Conservation (phyloP, 2,797 vertebrate genomes). For the Clarias fuscus region DNA sequence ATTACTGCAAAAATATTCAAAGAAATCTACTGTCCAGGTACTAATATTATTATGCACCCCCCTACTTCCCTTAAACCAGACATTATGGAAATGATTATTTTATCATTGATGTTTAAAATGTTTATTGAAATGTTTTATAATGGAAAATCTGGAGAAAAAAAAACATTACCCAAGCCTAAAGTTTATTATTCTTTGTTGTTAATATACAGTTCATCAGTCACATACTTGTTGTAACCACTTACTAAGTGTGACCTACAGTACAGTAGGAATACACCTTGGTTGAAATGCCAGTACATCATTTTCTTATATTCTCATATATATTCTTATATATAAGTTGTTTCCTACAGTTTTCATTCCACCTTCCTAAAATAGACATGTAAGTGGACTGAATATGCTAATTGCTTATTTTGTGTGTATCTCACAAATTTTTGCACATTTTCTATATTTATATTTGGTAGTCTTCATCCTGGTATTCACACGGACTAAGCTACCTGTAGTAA, state of each 20-base stretch:
- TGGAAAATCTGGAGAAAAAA: background rate
- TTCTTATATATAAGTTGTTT: no score
- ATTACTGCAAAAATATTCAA: background rate
- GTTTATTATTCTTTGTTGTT: background rate
- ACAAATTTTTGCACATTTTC: background rate
- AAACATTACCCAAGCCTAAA: background rate
- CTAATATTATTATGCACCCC: background rate
- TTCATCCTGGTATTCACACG: slow-evolving; percentile 2
- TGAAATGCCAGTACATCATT: background rate
- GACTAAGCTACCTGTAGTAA: background rate
- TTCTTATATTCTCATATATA: no score
- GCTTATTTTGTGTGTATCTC: background rate
- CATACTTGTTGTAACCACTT: background rate
- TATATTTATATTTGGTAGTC: background rate
- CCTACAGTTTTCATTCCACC: background rate
- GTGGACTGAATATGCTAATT: background rate
- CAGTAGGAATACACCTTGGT: background rate
- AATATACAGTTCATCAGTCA: background rate
- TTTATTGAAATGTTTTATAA: background rate
- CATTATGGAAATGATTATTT: background rate
- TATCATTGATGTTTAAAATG: background rate
- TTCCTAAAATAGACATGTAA: background rate
- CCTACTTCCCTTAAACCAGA: background rate
- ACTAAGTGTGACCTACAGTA: background rate
- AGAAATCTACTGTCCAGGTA: background rate